These are phyloP conservation scores for Montipora capricornis DNA, from an alignment of 64 coral and sea anemone genomes.

Conservation along the genomic window DNA sequence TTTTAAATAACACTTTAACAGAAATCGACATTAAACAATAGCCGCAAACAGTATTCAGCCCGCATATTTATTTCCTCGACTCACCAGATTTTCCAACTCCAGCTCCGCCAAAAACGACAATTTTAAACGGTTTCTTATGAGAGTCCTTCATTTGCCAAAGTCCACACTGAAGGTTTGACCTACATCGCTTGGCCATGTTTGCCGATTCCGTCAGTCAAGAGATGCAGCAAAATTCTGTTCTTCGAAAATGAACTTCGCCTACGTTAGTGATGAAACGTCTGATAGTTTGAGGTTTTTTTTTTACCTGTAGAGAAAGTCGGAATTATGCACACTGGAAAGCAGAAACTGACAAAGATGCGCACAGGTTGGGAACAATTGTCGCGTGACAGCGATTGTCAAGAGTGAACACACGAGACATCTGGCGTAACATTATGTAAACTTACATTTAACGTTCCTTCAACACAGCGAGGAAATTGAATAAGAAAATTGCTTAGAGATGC, in stretches of 20 bases:
- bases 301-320: neutral
- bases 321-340: neutral
- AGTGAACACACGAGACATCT: too few species aligned
- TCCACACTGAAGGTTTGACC: neutral
- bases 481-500: too few species aligned
- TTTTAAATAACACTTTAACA: too few species aligned
- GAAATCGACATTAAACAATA: neutral
- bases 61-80: neutral
- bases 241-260: neutral
- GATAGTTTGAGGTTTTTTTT: neutral
- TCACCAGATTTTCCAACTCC: constrained; percentile 79
- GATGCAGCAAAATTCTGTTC: neutral
- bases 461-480: too few species aligned
- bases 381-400: too few species aligned
- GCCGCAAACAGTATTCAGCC: neutral
- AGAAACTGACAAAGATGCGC: neutral
- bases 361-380: neutral
- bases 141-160: constrained; percentile 36
- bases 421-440: too few species aligned
- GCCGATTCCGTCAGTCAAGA: neutral
- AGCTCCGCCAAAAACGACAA: constrained; percentile 66
- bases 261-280: neutral
- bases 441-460: too few species aligned
- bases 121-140: constrained; percentile 44
- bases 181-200: neutral